These are phyloP conservation scores for Frieseomelitta varia DNA, from an alignment of 1,140 invertebrate species.

Conservation along the genomic window DNA sequence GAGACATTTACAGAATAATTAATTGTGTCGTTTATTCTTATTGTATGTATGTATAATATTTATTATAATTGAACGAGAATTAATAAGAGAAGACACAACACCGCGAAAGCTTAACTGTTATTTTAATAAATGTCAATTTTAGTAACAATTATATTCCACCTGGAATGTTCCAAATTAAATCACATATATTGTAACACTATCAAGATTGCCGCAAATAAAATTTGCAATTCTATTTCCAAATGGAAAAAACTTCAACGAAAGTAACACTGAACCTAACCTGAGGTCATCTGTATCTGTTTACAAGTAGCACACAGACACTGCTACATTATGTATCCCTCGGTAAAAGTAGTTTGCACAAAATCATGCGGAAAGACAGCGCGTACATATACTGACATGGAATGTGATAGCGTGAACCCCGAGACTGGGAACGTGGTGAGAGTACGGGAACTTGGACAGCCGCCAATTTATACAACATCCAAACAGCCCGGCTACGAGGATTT, in stretches of 20 bases:
- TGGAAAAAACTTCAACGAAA: background rate
- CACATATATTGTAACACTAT: too few species aligned
- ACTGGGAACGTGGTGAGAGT: conserved; percentile 53
- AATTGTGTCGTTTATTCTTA: too few species aligned
- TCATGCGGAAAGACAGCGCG: conserved; percentile 27
- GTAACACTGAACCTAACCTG: background rate
- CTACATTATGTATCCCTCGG: background rate
- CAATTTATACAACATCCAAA: conserved; percentile 69
- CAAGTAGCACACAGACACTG: conserved; percentile 7
- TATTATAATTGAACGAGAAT: too few species aligned
- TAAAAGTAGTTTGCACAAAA: conserved; percentile 44
- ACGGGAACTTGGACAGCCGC: conserved; percentile 62
- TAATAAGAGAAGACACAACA: too few species aligned
- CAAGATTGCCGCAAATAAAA: background rate
- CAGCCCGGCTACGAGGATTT: conserved; percentile 54
- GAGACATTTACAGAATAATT: too few species aligned
- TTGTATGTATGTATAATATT: too few species aligned
- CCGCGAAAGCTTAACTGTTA: too few species aligned
- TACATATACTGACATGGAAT: conserved; percentile 56
- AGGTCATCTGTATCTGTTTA: background rate
- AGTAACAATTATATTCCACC: too few species aligned
- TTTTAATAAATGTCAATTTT: too few species aligned
- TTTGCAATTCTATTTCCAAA: background rate
- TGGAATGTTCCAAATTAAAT: too few species aligned
- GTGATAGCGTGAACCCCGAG: conserved; percentile 43